Conservation (phyloP, 1,140 invertebrate species). For the Drosophila subpulchrella region DNA sequence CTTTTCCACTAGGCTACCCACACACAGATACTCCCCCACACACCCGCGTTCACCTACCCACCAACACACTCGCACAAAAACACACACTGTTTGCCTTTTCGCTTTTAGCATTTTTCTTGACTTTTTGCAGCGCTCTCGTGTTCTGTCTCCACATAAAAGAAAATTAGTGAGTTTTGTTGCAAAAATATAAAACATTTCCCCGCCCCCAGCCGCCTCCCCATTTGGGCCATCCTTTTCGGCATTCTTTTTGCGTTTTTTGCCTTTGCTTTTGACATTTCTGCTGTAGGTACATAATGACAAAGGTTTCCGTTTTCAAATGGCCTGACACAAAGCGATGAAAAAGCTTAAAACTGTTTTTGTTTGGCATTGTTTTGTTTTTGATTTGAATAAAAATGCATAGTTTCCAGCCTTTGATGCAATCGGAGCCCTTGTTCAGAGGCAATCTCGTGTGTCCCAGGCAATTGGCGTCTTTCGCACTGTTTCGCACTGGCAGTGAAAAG, state of each 20-base stretch:
- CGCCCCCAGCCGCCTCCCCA: conserved; percentile 1
- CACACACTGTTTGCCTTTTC: conserved; percentile 42
- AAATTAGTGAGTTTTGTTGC: conserved; percentile 78
- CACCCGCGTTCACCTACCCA: neutral
- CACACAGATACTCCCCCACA: conserved; percentile 35
- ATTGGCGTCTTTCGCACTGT: conserved; percentile 14
- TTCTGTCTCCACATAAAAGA: conserved; percentile 75
- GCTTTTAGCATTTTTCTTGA: conserved; percentile 45
- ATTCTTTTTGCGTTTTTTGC: conserved; percentile 42
- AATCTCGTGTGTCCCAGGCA: conserved; percentile 30
- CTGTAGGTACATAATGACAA: conserved; percentile 70
- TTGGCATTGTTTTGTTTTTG: conserved; percentile 35
- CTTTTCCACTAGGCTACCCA: conserved; percentile 69
- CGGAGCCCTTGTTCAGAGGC: conserved; percentile 24
- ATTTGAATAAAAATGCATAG: conserved; percentile 67
- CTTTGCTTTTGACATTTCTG: conserved; percentile 52
- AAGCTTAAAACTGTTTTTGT: conserved; percentile 60
- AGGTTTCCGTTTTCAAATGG: conserved; percentile 73
- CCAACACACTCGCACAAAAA: conserved; percentile 12
- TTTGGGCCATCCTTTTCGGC: conserved; percentile 21
- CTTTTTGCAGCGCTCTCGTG: conserved; percentile 55
- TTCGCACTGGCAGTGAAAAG: conserved; percentile 2
- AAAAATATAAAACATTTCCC: conserved; percentile 72
- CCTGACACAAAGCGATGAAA: conserved; percentile 46
- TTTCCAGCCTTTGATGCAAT: conserved; percentile 44